Evolutionary conservation across 2,888 invertebrate genomes (phyloP), one percentile per base, ranked within the genome.

Genomic region (Meliscaeva auricollis): DNA sequence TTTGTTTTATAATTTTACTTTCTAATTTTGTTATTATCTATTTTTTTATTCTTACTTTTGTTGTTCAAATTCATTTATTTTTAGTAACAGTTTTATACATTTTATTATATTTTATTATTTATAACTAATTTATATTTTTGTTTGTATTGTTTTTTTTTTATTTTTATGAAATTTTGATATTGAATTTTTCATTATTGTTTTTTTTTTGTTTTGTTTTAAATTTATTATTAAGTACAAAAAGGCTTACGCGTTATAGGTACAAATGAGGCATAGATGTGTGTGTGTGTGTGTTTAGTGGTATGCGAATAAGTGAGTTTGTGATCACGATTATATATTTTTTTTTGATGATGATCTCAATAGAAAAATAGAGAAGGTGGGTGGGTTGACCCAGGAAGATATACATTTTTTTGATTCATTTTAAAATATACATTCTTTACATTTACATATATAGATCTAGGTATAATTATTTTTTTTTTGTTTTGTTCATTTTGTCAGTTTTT

Each of bases 291-390:
- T 88, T 85, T 9, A 70, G 35, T 79, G 35, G 41, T 73, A 50
- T 70, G 64, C 64, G 72, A 66, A 35, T 73, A 17, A 64, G 58
- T 77, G 79, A 75, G 17, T 62, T 54, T 70, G 17, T 60, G 58
- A 54, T 79, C 41, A 64, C 69, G 80, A 75, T 75, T 74, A 81
- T 60, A 52, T 32, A 15, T 30, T 54, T 35, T 35, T 46, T 44
- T 26, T 44, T 44, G 8, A 30, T 62, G 83, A 78, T 83, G 84
- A 84, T 87, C 77, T 82, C 79, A 87, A 90, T 91, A 91, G 91
- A 91, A 91, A 91, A 91, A 91, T 91, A 91, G 90, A 90, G 90
- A 90, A 91, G 91, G 91, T 91, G 91, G 91, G 91, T 90, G 91
- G 91, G 91, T 90, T 91, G 90, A 91, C 90, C 90, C 90, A 91